Evolutionary conservation across 2,797 vertebrate genomes (phyloP), one percentile per base, ranked within the genome.

Genomic region (Centropyge bicolor): DNA sequence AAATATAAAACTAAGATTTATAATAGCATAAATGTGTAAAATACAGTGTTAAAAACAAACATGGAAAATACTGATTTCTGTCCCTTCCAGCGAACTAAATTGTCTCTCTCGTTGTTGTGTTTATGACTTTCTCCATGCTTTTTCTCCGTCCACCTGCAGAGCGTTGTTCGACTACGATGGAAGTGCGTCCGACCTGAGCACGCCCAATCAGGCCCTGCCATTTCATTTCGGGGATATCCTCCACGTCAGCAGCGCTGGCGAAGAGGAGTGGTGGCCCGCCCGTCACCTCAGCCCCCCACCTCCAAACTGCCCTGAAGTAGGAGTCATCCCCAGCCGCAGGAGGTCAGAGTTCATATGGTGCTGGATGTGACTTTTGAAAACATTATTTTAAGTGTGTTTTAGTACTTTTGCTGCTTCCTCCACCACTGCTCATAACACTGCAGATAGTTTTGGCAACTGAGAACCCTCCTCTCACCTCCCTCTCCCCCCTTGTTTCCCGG

Each of bases 241-340:
- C 41, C 98, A 99, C 8, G 97, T 99, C 78, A 96, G 98, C 92
- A 97, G 98, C 54, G 96, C 97, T 20, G 97, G 97, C 0, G 98
- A 99, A 64, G 98, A 99, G 61, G 98, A 99, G 82, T 99, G 98
- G 98, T 99, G 98, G 98, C 97, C 98, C 69, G 98, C 98, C 17
- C 95, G 97, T n/a, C 98, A 97, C 89, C 96, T 99, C 67, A 97
- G 96, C 75, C 94, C 96, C 22, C 55, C 96, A 90, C 76, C 97
- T 95, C 91, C 96, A 94, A 83, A 97, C 78, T 94, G 96, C 49
- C 96, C 96, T 16, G 97, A 98, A 88, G 95, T 98, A 38, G 98
- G 98, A 84, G 97, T 99, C 86, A 99, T 99, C 92, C 98, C 98
- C 83, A 99, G 98, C 93, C 98, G 98, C 89, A 96, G 97, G 90